A percentile compares a stretch with the other conserved stretches of the same genome.
These are phyloP conservation scores for Mycetomoellerius zeteki DNA, from an alignment of 1,140 invertebrate species.

Conservation along the genomic window DNA sequence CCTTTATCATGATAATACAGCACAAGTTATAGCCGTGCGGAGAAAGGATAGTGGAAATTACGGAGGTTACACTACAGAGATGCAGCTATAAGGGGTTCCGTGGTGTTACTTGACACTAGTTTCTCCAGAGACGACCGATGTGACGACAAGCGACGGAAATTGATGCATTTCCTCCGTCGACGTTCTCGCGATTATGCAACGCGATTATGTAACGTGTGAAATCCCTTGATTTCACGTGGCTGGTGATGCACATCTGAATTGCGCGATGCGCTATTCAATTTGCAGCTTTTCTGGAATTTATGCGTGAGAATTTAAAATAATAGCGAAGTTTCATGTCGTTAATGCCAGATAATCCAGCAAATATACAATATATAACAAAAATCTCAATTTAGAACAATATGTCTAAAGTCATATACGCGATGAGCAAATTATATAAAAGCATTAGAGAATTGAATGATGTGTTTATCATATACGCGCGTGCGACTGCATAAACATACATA, in stretches of 20 bases:
- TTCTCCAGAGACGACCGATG: slow-evolving; percentile 45
- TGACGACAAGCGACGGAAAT: slow-evolving; percentile 49
- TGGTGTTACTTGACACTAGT: slow-evolving; percentile 52
- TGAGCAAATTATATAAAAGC: not conserved
- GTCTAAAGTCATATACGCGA: slow-evolving; percentile 1
- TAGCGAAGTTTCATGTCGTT: not conserved
- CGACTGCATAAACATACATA: slow-evolving; percentile 32
- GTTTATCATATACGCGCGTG: slow-evolving; percentile 3
- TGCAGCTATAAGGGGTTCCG: slow-evolving; percentile 59
- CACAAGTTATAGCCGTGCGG: slow-evolving; percentile 32
- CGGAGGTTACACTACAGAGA: slow-evolving; percentile 25
- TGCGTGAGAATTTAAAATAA: not conserved
- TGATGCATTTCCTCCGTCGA: slow-evolving; percentile 47
- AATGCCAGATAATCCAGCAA: slow-evolving; percentile 10
- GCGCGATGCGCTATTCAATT: not conserved
- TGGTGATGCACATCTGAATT: slow-evolving; percentile 14
- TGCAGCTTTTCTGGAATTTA: not conserved
- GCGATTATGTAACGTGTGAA: slow-evolving; percentile 33
- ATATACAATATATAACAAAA: not conserved
- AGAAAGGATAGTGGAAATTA: slow-evolving; percentile 43
- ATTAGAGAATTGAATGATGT: slow-evolving; percentile 10
- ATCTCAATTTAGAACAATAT: not conserved
- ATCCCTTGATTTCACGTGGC: slow-evolving; percentile 17
- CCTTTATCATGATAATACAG: not conserved
- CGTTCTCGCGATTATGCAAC: slow-evolving; percentile 31